Evolutionary conservation across 2,113 vertebrate genomes (phyloP), one percentile per base, ranked within the genome.

Genomic region (Oostethus manadensis): DNA sequence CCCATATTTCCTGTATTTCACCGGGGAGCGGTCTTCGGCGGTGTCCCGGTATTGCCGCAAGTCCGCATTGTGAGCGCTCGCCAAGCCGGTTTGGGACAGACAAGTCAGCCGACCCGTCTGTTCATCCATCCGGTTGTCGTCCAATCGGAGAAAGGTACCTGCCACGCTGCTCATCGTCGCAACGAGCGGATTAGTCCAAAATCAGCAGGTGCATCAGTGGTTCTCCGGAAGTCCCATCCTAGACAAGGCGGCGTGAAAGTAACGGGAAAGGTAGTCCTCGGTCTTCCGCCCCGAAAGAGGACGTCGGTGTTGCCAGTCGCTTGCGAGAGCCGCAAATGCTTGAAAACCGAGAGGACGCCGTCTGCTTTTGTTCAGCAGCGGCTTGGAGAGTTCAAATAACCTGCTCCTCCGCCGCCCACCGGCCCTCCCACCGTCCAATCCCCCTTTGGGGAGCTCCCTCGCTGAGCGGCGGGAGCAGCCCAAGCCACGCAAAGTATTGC

Each of bases 1-100:
- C 94, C 94, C 93, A 0, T 90, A 92, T 81, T 91, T 89, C 58
- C 92, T 87, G 83, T 92, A 92, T 44, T 92, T 89, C 20, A 67
- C 17, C 6, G 77, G 9, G 64, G 92, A 89, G 77, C 83, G 89
- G 81, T 91, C 88, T 70, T 92, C 91, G 38, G 87, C 70, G 20
- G 86, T 74, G 42, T 91, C 85, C 73, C 90, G 89, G 38, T 89
- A 85, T 9, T 76, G 86, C 79, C 90, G 85, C 83, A 88, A 79
- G 56, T 92, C 68, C 29, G 68, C 4, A 54, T 18, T 67, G 49
- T 66, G 70, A 54, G 42, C 54, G 16, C 77, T 77, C 57, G 74
- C 60, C 56, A 81, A 74, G 60, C 68, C 63, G 67, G 57, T 77
- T 64, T 65, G 79, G 59, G 75, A 51, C 10, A 60, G 50, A 48